These are phyloP conservation scores for Glaucidium brasilianum DNA, from an alignment of 2,113 vertebrate genomes.

Conservation along the genomic window DNA sequence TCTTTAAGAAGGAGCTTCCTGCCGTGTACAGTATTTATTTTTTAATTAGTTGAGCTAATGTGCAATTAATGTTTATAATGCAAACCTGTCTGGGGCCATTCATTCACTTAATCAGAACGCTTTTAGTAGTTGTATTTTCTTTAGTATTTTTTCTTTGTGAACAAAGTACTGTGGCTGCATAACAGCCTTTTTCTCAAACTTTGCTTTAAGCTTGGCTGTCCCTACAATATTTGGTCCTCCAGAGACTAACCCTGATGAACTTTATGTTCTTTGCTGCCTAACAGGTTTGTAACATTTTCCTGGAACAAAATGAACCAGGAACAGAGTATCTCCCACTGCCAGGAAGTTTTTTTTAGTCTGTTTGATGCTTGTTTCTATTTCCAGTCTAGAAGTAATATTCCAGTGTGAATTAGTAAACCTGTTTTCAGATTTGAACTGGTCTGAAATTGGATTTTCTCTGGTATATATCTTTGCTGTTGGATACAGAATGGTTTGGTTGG, in stretches of 20 bases:
- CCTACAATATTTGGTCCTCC: neutral
- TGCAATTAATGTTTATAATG: slow-evolving; percentile 56
- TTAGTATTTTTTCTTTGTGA: neutral
- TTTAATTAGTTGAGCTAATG: slow-evolving; percentile 56
- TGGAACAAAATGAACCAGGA: neutral
- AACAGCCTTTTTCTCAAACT: neutral
- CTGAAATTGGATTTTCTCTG: neutral
- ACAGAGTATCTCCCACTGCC: neutral
- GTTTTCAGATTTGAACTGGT: neutral
- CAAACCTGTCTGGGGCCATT: slow-evolving; percentile 16
- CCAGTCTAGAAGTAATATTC: neutral
- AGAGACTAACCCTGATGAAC: neutral
- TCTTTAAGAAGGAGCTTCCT: slow-evolving; percentile 38
- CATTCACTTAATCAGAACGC: neutral
- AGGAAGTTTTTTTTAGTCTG: neutral
- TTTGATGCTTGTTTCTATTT: neutral
- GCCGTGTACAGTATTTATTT: slow-evolving; percentile 15
- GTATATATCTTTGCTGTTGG: neutral
- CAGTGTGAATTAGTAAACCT: neutral
- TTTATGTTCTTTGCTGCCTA: neutral
- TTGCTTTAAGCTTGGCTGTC: neutral
- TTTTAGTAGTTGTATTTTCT: slow-evolving; percentile 8
- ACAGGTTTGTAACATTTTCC: neutral
- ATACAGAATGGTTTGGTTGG: neutral
- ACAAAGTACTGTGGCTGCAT: neutral